Base-by-base conservation (phyloP, 2,113 vertebrate species). In the Elephas maximus region DNA sequence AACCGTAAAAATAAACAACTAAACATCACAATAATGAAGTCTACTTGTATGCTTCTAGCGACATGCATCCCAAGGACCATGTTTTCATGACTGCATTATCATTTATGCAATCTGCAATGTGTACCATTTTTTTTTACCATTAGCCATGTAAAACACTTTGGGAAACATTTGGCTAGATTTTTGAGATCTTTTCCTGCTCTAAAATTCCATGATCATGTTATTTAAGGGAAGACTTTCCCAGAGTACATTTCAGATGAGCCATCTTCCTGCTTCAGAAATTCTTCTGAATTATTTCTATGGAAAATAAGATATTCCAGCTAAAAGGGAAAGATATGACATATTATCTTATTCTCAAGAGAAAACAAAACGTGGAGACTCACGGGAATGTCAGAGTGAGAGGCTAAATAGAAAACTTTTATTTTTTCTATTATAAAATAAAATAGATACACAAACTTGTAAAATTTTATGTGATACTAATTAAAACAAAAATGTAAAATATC, bases 351-450 rank as follows among this genome's bases (percentile, higher is more conserved):
- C 53, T 88, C 85, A 11, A 90, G 33, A 89, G 94, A 10, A 80
- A 45, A 21, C 17, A 90, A 62, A 97, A 57, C 83, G 88, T 51
- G 51, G 71, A 95, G 60, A 93, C 80, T 91, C 62, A 88, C 45
- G 63, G 51, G 48, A 84, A 96, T 96, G 84, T 96, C 44, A 89
- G 76, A 94, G 87, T 98, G 92, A 93, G 45, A 83, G 74, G 84
- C 88, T 89, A 97, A 97, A 87, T 86, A 76, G 18, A 76, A 41
- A 30, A 74, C 44, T 69, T 1, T 37, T 92, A 45, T 76, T 76
- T 88, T 92, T n/a, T 37, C 45, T 37, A 37, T 37, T 37, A 37
- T 37, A 37, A 37, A 37, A 37, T 37, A 37, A 37, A 37, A 57
- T 71, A 91, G 98, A 87, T n/a, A 79, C 76, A 57, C 53, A 57